Evolutionary conservation across 2,888 invertebrate genomes (phyloP), one percentile per base, ranked within the genome.

Genomic region (Noctua fimbriata): DNA sequence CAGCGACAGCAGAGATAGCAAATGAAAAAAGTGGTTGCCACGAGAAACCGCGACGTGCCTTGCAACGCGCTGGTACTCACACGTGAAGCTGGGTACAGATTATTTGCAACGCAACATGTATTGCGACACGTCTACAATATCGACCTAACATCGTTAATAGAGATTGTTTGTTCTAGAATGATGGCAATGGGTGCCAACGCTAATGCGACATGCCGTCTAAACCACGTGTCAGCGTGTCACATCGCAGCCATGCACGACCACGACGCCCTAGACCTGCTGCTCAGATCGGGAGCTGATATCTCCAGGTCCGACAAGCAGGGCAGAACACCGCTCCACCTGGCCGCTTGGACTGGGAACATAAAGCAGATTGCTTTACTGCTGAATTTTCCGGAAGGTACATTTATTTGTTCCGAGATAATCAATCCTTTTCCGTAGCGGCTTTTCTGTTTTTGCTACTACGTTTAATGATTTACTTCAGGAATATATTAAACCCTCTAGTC

Each of bases 281-380:
- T 95, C n/a, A 85, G 89, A 1, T 83, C 88, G 18, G 93, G 93
- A 6, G 93, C 93, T 3, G 90, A 92, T 24, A 87, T 90, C 2
- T 87, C 89, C n/a, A 89, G 92, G 7, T 89, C 91, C 49, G 93
- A 96, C 82, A 90, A 90, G 12, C 89, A 91, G 16, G 95, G 95
- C 2, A 89, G 93, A 24, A 95, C 95, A 14, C 94, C 95, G 0
- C 88, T 96, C 4, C 96, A 96, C 80, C 73, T 95, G 44, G 94
- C 95, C 1, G 93, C 94, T 2, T 95, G 93, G 91, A 88, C 88
- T 7, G 95, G 94, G 1, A 90, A 93, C 73, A 78, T 85, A 0
- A 86, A 88, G 18, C 93, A 94, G 74, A 82, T 94, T n/a, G 90
- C 89, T 16, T 82, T 91, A 55, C 77, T 92, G 65, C 77, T 93